phyloP scores from a whole-genome alignment of 1,140 invertebrate species.

The Pachyrhynchus sulphureomaculatus region DNA sequence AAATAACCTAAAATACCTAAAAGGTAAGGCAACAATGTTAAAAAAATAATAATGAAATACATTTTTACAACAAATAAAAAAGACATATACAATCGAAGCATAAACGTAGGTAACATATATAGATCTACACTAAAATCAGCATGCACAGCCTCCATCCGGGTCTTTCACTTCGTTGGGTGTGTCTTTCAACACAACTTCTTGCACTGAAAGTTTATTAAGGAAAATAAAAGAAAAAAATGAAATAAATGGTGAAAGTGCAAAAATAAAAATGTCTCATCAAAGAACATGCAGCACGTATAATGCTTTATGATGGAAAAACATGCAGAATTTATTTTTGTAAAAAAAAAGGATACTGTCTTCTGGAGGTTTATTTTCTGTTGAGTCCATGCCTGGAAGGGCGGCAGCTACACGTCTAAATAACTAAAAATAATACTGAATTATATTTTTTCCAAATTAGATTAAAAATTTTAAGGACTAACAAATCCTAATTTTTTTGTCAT shows the following conservation, averaged over 20 bases:
- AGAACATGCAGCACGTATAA: constrained; percentile 15
- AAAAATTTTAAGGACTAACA: constrained; percentile 11
- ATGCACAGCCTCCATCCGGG: constrained; percentile 88
- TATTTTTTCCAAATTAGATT: neutral
- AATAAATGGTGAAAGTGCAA: constrained; percentile 26
- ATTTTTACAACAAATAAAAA: constrained; percentile 26
- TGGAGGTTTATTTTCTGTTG: constrained; percentile 88
- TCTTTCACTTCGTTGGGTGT: constrained; percentile 89
- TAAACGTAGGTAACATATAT: constrained; percentile 22
- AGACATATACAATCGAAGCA: constrained; percentile 22
- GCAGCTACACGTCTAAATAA: constrained; percentile 97
- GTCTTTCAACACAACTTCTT: constrained; percentile 96
- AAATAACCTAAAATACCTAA: constrained; percentile 11
- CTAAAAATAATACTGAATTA: constrained; percentile 58
- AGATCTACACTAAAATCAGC: constrained; percentile 57
- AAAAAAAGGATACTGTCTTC: constrained; percentile 93
- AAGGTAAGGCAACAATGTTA: constrained; percentile 20
- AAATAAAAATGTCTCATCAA: constrained; percentile 16
- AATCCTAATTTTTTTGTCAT: no score
- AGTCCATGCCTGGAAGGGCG: constrained; percentile 98
- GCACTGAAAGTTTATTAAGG: constrained; percentile 70
- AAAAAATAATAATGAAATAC: constrained; percentile 14
- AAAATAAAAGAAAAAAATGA: constrained; percentile 48
- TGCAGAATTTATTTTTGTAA: constrained; percentile 36
- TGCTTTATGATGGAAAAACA: constrained; percentile 23